phyloP scores from a whole-genome alignment of 2,113 vertebrate genomes.

The Thermophis baileyi region DNA sequence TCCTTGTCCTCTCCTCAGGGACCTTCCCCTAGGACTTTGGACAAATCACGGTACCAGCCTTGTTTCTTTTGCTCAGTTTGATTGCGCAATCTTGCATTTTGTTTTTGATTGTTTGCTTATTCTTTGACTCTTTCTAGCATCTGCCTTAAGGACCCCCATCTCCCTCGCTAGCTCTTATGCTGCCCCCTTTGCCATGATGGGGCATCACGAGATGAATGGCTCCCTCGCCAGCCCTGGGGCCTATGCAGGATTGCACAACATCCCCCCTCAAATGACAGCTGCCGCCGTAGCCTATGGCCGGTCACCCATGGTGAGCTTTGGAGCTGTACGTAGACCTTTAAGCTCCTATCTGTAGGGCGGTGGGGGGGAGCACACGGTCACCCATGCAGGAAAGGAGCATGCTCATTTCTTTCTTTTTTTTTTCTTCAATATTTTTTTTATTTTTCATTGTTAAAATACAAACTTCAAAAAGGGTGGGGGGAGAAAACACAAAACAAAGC shows the following conservation, averaged over 20 bases:
- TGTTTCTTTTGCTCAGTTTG: not conserved
- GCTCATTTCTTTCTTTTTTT: not conserved
- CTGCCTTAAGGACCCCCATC: slow-evolving; percentile 85
- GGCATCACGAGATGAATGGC: slow-evolving; percentile 95
- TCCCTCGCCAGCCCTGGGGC: slow-evolving; percentile 86
- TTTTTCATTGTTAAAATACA: too few relatives aligned
- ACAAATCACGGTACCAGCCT: too few relatives aligned
- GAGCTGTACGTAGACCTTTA: slow-evolving; percentile 76
- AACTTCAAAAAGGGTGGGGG: too few relatives aligned
- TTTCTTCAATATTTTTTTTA: too few relatives aligned
- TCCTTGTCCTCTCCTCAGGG: not conserved
- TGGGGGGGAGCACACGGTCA: not conserved
- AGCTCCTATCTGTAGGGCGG: slow-evolving; percentile 44
- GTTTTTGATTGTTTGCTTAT: not conserved
- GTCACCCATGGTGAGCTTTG: slow-evolving; percentile 85
- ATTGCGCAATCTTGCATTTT: rapidly evolving
- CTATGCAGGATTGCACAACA: slow-evolving; percentile 87
- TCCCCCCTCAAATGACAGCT: slow-evolving; percentile 90
- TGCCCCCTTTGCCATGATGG: slow-evolving; percentile 91
- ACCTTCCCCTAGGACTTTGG: not conserved
- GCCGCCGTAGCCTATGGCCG: slow-evolving; percentile 88
- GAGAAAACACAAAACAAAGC: too few relatives aligned
- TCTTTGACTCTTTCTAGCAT: slow-evolving; percentile 57
- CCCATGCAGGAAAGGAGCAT: not conserved
- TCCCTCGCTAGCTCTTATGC: slow-evolving; percentile 87